Percentiles rank a stretch among this genome's conserved stretches.
These are phyloP conservation scores for Spinus pinus DNA, from an alignment of 2,797 vertebrate genomes.

Conservation along the genomic window DNA sequence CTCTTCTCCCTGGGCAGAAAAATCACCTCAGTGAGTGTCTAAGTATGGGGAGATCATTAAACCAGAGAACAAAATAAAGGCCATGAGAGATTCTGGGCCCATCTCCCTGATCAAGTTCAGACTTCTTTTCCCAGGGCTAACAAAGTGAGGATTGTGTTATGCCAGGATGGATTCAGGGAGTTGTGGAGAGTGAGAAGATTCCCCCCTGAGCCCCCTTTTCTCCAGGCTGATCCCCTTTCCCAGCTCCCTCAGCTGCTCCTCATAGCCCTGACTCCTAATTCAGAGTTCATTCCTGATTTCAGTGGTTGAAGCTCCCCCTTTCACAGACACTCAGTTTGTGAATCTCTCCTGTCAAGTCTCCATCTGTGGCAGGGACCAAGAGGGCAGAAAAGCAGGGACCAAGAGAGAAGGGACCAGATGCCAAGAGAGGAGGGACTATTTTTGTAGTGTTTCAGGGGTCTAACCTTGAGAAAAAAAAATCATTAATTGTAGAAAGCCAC, in stretches of 20 bases:
- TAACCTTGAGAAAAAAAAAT: neutral
- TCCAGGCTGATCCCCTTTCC: neutral
- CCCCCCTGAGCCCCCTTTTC: neutral
- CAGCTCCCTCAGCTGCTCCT: neutral
- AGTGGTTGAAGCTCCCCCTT: neutral
- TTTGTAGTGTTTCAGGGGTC: neutral
- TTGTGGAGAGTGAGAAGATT: neutral
- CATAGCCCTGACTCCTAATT: neutral
- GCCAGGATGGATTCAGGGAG: neutral
- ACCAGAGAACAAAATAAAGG: neutral
- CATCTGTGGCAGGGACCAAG: too few relatives aligned
- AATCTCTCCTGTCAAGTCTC: neutral
- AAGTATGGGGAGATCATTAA: neutral
- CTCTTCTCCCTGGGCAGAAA: neutral
- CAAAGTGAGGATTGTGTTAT: neutral
- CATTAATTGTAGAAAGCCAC: neutral
- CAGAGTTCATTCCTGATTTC: neutral
- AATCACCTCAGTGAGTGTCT: neutral
- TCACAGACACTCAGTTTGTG: neutral
- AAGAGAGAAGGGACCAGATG: neutral
- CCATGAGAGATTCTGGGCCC: neutral
- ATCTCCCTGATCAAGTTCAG: neutral
- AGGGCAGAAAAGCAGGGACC: neutral
- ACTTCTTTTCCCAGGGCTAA: neutral
- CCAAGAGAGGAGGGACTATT: neutral